Conservation (phyloP, 2,797 vertebrate species). For the Parotocinclus haroldoi region DNA sequence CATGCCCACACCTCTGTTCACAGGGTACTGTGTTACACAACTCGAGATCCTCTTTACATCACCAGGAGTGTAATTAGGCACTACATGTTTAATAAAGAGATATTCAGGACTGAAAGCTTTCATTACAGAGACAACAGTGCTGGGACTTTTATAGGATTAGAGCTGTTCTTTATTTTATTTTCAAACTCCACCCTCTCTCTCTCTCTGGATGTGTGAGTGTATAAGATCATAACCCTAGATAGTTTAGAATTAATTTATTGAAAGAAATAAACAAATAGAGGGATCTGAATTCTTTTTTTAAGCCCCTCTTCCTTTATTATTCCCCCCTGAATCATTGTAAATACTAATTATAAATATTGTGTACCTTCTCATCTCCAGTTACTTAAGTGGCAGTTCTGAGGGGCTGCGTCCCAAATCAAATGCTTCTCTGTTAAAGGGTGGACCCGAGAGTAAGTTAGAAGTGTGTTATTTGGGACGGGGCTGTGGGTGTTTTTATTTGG, state of each 20-base stretch:
- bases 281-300: constrained; percentile 43
- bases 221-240: too few species aligned
- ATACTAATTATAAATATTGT: constrained; percentile 78
- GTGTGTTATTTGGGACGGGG: constrained; percentile 5
- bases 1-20: too few species aligned
- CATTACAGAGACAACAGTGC: too few species aligned
- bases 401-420: constrained; percentile 5
- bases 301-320: constrained; percentile 40
- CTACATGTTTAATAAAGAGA: too few species aligned
- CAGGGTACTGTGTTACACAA: too few species aligned
- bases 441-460: not conserved
- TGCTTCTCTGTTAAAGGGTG: not conserved
- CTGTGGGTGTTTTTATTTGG: not conserved
- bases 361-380: constrained; percentile 59
- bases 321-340: constrained; percentile 68
- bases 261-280: constrained; percentile 24
- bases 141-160: too few species aligned
- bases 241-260: constrained; percentile 49
- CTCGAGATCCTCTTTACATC: too few species aligned
- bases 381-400: not conserved
- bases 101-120: too few species aligned
- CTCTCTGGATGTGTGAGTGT: too few species aligned
- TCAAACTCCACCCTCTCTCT: too few species aligned
- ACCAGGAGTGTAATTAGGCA: too few species aligned
- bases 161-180: too few species aligned